Percentiles rank a stretch among this genome's conserved stretches.
Evolutionary conservation across 2,113 vertebrate species (phyloP).

Genomic region (Tonatia bakeri): DNA sequence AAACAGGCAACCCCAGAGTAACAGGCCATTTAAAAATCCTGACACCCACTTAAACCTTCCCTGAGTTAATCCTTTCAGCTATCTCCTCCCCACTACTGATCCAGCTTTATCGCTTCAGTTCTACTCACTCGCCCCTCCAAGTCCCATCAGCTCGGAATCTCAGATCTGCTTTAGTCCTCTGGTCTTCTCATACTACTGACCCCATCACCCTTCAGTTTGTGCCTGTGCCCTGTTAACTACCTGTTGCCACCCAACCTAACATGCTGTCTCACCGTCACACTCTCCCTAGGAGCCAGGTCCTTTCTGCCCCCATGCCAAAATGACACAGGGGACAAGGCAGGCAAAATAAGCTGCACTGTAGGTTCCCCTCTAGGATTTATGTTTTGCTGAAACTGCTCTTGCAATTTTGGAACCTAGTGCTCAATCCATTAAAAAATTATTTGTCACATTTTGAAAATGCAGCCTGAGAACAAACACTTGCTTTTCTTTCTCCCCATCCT

Average conservation of each 20-base stretch:
- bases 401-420: not conserved
- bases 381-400: not conserved
- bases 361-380: not conserved
- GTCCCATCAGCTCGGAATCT: not conserved
- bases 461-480: not conserved
- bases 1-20: not conserved
- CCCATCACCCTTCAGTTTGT: not conserved
- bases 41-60: not conserved
- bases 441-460: not conserved
- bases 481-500: not conserved
- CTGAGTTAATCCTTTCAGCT: not conserved
- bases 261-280: not conserved
- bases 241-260: not conserved
- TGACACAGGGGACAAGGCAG: not conserved
- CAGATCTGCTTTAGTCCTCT: not conserved
- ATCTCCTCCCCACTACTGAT: not conserved
- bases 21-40: not conserved
- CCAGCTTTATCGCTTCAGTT: not conserved
- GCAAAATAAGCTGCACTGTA: not conserved
- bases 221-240: not conserved
- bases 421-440: not conserved
- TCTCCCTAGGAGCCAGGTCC: not conserved
- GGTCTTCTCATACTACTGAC: not conserved
- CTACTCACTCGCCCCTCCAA: not conserved
- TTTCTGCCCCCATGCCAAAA: not conserved